Evolutionary conservation across 2,797 vertebrate genomes (phyloP).

Genomic region (Aulostomus chinensis): DNA sequence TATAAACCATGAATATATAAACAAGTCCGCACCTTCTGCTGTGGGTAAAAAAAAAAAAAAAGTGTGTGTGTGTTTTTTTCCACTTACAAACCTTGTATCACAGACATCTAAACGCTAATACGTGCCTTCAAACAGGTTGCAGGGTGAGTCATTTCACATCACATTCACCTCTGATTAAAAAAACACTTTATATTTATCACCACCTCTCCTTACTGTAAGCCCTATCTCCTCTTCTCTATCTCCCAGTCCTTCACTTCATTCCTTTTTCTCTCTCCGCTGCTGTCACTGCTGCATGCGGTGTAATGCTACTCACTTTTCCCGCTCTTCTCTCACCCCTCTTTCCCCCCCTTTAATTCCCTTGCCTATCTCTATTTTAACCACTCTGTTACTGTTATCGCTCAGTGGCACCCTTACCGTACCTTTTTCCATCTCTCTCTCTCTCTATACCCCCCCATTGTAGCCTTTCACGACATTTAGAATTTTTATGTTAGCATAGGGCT

Average conservation of each 20-base stretch:
- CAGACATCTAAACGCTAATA: constrained; percentile 13
- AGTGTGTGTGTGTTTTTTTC: no score
- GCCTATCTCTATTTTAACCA: constrained; percentile 61
- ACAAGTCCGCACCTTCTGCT: no score
- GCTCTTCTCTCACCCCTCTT: constrained; percentile 41
- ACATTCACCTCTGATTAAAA: constrained; percentile 47
- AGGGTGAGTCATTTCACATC: constrained; percentile 33
- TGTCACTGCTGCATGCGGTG: constrained; percentile 39
- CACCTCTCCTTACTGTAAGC: constrained; percentile 27
- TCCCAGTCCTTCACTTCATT: constrained; percentile 25
- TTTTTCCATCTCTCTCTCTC: constrained; percentile 21
- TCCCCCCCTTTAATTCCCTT: constrained; percentile 40
- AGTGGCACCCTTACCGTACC: constrained; percentile 37
- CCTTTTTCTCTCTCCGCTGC: constrained; percentile 16
- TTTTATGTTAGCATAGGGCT: constrained; percentile 63
- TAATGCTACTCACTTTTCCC: constrained; percentile 44
- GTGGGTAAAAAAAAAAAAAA: no score
- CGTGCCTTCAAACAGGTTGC: constrained; percentile 32
- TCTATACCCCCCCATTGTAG: constrained; percentile 20
- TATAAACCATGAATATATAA: no score
- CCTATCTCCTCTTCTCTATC: constrained; percentile 38
- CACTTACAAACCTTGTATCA: constrained; percentile 7
- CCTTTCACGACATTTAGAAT: constrained; percentile 65
- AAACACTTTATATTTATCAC: constrained; percentile 54
- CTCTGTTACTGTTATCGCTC: constrained; percentile 58